These are phyloP conservation scores for Sminthurides aquaticus DNA, from an alignment of 2,888 invertebrate species.

Conservation along the genomic window DNA sequence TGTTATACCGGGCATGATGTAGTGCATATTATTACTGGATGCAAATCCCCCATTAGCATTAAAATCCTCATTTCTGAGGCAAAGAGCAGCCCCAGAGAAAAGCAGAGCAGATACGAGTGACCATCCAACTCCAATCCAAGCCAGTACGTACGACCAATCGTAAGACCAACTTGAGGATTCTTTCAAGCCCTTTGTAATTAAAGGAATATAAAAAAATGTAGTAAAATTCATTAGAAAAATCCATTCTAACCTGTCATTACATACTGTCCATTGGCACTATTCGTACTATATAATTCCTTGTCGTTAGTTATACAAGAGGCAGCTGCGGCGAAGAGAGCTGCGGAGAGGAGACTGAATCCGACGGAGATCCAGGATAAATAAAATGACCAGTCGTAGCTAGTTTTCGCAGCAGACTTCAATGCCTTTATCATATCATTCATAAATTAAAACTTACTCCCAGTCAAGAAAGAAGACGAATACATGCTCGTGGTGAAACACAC, in stretches of 20 bases:
- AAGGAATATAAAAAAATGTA: conserved; percentile 25
- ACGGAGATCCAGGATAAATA: conserved; percentile 76
- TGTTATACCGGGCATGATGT: conserved; percentile 83
- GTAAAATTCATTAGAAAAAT: conserved; percentile 11
- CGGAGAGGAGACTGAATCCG: conserved; percentile 64
- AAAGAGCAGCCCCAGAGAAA: conserved; percentile 88
- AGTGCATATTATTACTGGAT: conserved; percentile 78
- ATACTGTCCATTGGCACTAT: conserved; percentile 68
- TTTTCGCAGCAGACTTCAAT: conserved; percentile 10
- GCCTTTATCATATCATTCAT: conserved; percentile 14
- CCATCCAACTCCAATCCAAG: conserved; percentile 93
- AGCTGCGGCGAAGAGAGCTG: conserved; percentile 70
- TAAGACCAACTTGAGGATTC: conserved; percentile 52
- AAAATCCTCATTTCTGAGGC: conserved; percentile 71
- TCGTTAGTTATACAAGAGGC: conserved; percentile 71
- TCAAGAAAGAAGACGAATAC: too few species aligned
- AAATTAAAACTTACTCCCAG: too few species aligned
- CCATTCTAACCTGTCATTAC: conserved; percentile 71
- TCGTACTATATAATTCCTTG: conserved; percentile 38
- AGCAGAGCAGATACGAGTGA: conserved; percentile 83
- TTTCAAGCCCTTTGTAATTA: conserved; percentile 32
- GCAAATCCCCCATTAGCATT: conserved; percentile 81
- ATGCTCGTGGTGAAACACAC: too few species aligned
- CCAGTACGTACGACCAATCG: conserved; percentile 95
- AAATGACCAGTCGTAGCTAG: conserved; percentile 74